Percentiles rank a stretch among this genome's conserved stretches.
Conservation (phyloP, 1,140 invertebrate species). For the Aphidius gifuensis region DNA sequence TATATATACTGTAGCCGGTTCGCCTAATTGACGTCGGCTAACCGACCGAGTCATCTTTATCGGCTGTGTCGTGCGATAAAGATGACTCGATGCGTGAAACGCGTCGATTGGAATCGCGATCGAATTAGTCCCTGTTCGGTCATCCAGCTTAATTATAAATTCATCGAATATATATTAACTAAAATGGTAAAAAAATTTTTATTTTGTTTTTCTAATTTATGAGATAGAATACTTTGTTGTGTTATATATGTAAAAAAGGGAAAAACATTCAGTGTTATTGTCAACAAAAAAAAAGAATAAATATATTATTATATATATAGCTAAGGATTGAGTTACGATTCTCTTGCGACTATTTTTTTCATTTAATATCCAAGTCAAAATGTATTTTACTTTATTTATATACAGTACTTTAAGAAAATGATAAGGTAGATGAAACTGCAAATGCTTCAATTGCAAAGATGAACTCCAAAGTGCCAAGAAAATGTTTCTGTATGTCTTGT, state of each 20-base stretch:
- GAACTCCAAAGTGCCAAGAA: conserved; percentile 18
- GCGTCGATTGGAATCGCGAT: conserved; percentile 24
- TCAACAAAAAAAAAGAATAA: neutral
- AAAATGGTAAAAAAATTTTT: neutral
- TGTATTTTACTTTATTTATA: neutral
- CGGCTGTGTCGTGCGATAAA: conserved; percentile 20
- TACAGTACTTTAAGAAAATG: neutral
- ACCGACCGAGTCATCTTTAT: conserved; percentile 27
- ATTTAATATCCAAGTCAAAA: conserved; percentile 12
- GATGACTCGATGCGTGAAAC: conserved; percentile 26
- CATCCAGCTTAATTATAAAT: conserved; percentile 23
- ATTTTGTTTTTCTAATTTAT: too few species aligned
- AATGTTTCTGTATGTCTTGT: conserved; percentile 25
- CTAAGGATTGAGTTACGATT: conserved; percentile 26
- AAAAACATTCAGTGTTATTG: too few species aligned
- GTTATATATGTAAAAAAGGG: too few species aligned
- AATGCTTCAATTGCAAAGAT: conserved; percentile 35
- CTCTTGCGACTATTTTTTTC: conserved; percentile 26
- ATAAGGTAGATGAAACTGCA: conserved; percentile 27
- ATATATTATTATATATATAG: neutral
- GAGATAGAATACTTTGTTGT: too few species aligned
- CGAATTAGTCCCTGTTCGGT: conserved; percentile 22
- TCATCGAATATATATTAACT: conserved; percentile 9
- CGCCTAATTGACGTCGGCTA: conserved; percentile 25
- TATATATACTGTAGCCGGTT: conserved; percentile 5